phyloP scores from a whole-genome alignment of 2,888 invertebrate genomes.

The Tetragonula carbonaria region DNA sequence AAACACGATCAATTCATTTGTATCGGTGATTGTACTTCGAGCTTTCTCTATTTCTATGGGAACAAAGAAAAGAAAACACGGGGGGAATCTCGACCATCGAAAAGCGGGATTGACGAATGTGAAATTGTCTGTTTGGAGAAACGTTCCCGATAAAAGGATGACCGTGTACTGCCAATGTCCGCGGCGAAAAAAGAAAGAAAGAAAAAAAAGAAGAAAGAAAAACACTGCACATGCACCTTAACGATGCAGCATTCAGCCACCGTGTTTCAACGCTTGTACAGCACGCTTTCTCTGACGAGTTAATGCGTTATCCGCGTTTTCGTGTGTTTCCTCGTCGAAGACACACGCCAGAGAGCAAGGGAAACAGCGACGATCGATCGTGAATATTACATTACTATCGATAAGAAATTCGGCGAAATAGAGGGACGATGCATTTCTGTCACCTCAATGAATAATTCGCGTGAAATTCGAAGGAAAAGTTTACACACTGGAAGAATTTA shows the following conservation, averaged over 20 bases:
- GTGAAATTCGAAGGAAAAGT: not conserved
- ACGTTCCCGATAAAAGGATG: constrained; percentile 1
- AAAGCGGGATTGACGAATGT: not conserved
- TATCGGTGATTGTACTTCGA: not conserved
- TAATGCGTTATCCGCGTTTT: constrained; percentile 53
- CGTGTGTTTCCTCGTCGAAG: constrained; percentile 33
- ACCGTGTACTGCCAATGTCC: not conserved
- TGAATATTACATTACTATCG: not conserved
- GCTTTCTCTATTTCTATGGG: not conserved
- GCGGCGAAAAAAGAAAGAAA: not conserved
- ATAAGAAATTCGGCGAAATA: not conserved
- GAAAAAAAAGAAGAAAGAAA: too few species aligned
- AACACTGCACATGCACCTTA: constrained; percentile 39
- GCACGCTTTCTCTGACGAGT: constrained; percentile 63
- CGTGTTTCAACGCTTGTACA: constrained; percentile 35
- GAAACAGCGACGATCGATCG: constrained; percentile 15
- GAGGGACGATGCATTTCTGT: not conserved
- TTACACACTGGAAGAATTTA: not conserved
- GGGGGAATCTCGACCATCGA: not conserved
- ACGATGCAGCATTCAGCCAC: constrained; percentile 46
- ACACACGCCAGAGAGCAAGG: too few species aligned
- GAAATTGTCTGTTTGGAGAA: not conserved
- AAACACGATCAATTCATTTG: not conserved
- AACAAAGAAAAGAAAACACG: not conserved
- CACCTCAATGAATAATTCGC: not conserved